Evolutionary conservation across 1,140 invertebrate species (phyloP).

Genomic region (Drosophila melanica): DNA sequence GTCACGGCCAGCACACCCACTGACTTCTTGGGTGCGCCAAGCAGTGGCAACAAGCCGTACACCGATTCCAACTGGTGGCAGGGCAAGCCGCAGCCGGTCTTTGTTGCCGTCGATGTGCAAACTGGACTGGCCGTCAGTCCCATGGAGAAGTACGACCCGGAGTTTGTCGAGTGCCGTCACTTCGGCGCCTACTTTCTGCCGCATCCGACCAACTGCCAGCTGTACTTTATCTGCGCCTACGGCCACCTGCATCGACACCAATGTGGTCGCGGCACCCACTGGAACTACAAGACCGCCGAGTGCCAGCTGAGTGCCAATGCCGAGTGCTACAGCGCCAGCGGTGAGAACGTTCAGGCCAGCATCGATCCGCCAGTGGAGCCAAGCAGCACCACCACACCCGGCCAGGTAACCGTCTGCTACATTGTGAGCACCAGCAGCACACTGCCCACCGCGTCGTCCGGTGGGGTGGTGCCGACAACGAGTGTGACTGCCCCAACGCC

Average conservation of each 20-base stretch:
- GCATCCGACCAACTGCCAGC: constrained; percentile 67
- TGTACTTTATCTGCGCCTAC: constrained; percentile 76
- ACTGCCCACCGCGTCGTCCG: constrained; percentile 1
- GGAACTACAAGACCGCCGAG: constrained; percentile 65
- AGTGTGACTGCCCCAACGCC: constrained; percentile 13
- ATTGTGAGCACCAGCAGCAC: constrained; percentile 48
- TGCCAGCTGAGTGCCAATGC: constrained; percentile 56
- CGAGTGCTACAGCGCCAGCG: constrained; percentile 44
- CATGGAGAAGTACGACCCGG: constrained; percentile 69
- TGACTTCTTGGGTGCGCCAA: neutral
- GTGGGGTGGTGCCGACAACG: constrained; percentile 11
- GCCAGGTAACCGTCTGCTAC: constrained; percentile 63
- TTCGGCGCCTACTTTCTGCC: constrained; percentile 78
- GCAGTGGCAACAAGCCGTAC: neutral
- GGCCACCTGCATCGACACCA: constrained; percentile 70
- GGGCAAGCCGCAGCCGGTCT: constrained; percentile 52
- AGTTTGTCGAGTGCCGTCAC: constrained; percentile 67
- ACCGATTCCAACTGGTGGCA: constrained; percentile 45
- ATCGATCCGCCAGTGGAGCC: neutral
- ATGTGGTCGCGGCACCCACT: constrained; percentile 64
- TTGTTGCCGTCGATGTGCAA: constrained; percentile 64
- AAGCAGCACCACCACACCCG: constrained; percentile 25
- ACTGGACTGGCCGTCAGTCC: constrained; percentile 61
- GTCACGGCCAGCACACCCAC: neutral
- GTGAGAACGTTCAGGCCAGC: neutral